Evolutionary conservation across 2,888 invertebrate genomes (phyloP).

Genomic region (Thyatira batis): DNA sequence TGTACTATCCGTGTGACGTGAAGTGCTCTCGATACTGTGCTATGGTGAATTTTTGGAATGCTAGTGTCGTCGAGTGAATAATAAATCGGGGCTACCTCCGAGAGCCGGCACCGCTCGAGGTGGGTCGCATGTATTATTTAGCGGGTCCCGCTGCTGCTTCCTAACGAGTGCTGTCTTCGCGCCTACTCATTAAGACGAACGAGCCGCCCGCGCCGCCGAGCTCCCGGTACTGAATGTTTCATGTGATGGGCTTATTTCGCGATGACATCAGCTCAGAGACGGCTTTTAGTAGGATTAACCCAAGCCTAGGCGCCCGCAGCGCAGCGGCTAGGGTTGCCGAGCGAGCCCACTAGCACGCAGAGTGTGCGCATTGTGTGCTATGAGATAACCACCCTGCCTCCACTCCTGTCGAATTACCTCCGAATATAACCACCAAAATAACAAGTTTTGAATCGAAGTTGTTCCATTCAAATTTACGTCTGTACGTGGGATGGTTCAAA

Average conservation of each 20-base stretch:
- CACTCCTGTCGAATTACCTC: too few relatives aligned
- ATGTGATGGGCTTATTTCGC: constrained; percentile 32
- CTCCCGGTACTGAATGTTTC: constrained; percentile 31
- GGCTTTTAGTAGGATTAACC: neutral
- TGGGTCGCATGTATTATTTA: constrained; percentile 47
- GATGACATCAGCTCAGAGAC: constrained; percentile 9
- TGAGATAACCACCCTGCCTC: neutral
- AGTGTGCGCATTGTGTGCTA: neutral
- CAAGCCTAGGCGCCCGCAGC: neutral
- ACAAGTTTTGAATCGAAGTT: neutral
- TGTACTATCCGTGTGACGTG: constrained; percentile 37
- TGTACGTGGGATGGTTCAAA: neutral
- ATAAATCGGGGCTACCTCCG: constrained; percentile 51
- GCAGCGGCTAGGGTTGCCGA: neutral
- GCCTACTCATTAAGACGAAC: constrained; percentile 24
- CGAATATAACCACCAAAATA: too few relatives aligned
- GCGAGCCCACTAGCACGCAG: neutral
- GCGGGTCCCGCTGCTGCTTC: constrained; percentile 8
- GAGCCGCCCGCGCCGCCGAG: neutral
- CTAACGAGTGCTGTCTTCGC: constrained; percentile 22
- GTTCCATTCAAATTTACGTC: neutral
- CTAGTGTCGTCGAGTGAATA: constrained; percentile 51
- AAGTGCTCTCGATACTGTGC: constrained; percentile 37
- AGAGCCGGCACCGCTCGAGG: constrained; percentile 65
- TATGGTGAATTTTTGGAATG: constrained; percentile 42